Conservation (phyloP, 2,888 invertebrate genomes). For the Amphipoea oculea region DNA sequence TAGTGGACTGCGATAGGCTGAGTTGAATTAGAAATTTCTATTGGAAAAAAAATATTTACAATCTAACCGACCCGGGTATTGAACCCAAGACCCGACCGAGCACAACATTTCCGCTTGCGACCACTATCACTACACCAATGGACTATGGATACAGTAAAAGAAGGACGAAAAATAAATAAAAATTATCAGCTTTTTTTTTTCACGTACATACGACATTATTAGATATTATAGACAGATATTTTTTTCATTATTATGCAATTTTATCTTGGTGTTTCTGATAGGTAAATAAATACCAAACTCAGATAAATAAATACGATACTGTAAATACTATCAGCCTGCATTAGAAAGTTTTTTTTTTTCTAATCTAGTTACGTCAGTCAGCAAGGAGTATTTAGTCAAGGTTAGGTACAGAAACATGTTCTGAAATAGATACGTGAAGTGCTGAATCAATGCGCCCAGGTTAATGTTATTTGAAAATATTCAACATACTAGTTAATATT, state of each 20-base stretch:
- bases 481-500: neutral
- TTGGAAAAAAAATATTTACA: neutral
- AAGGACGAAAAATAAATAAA: neutral
- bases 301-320: neutral
- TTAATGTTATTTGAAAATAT: slow-evolving; percentile 7
- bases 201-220: neutral
- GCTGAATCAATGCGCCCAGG: neutral
- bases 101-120: neutral
- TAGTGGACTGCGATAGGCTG: neutral
- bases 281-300: neutral
- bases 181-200: neutral
- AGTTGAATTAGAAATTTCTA: neutral
- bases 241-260: neutral
- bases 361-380: slow-evolving; percentile 36
- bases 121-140: neutral
- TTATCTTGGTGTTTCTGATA: neutral
- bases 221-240: neutral
- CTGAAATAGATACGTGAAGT: slow-evolving; percentile 48
- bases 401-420: slow-evolving; percentile 37
- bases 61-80: neutral
- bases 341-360: slow-evolving; percentile 39
- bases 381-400: slow-evolving; percentile 37
- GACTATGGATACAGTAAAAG: neutral
- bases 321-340: neutral
- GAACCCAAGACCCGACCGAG: neutral